These are phyloP conservation scores for Lasiommata megera DNA, from an alignment of 2,888 invertebrate genomes.

Conservation along the genomic window DNA sequence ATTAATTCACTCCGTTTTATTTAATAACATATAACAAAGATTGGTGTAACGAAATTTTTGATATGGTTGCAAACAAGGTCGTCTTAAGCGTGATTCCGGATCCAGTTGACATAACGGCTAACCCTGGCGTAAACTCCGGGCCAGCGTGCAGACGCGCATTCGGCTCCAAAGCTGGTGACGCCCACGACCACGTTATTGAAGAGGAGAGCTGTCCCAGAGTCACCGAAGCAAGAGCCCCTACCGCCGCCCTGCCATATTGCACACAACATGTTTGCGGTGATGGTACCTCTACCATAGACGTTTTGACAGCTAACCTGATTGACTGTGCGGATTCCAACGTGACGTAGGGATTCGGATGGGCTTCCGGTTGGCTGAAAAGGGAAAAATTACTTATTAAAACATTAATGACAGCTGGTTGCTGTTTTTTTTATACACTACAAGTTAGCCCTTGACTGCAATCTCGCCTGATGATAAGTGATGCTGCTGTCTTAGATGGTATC, in stretches of 20 bases:
- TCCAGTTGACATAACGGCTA: background rate
- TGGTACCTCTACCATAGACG: background rate
- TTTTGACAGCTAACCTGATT: background rate
- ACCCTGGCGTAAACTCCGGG: background rate
- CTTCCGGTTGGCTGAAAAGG: background rate
- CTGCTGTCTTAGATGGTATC: too few species aligned
- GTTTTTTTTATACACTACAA: too few species aligned
- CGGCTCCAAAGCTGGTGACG: background rate
- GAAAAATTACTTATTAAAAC: too few species aligned
- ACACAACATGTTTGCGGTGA: conserved; percentile 5
- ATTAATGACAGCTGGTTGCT: too few species aligned
- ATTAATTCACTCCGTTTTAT: too few species aligned
- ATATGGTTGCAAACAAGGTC: too few species aligned
- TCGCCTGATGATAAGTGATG: too few species aligned
- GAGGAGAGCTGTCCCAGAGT: background rate
- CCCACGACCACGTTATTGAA: background rate
- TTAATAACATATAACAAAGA: too few species aligned
- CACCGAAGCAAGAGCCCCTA: background rate
- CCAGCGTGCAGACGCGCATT: background rate
- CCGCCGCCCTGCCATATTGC: background rate
- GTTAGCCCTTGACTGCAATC: too few species aligned
- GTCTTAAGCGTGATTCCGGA: background rate
- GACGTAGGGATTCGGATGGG: background rate
- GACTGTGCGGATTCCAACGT: background rate
- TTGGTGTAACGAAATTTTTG: too few species aligned